These are phyloP conservation scores for Dendrophyllia cribrosa DNA, from an alignment of 64 coral and sea anemone genomes.

Conservation along the genomic window DNA sequence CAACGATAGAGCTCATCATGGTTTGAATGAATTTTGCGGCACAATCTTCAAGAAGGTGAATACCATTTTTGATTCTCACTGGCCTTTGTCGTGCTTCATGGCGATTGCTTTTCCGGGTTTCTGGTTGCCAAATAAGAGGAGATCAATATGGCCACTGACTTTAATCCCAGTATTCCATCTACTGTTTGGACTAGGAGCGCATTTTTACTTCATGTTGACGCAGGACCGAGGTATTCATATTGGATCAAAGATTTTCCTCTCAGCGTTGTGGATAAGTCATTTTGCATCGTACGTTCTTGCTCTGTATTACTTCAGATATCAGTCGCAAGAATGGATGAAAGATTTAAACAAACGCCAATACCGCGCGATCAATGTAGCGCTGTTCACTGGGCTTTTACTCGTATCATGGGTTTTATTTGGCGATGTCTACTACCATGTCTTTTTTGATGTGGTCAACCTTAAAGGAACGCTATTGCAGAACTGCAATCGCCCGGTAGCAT, in stretches of 20 bases:
- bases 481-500: slow-evolving; percentile 16
- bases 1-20: too few relatives aligned
- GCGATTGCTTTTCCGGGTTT: slow-evolving; percentile 55
- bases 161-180: slow-evolving; percentile 50
- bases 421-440: slow-evolving; percentile 63
- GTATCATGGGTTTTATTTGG: slow-evolving; percentile 70
- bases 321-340: slow-evolving; percentile 36
- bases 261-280: slow-evolving; percentile 50
- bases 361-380: slow-evolving; percentile 29
- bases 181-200: slow-evolving; percentile 57
- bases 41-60: not conserved
- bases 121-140: slow-evolving; percentile 63
- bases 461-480: slow-evolving; percentile 22
- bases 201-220: slow-evolving; percentile 60
- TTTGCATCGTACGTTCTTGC: slow-evolving; percentile 53
- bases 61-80: slow-evolving; percentile 44
- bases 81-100: slow-evolving; percentile 55
- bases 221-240: slow-evolving; percentile 30
- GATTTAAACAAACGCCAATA: slow-evolving; percentile 34
- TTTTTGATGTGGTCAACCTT: slow-evolving; percentile 73
- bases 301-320: slow-evolving; percentile 43
- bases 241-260: slow-evolving; percentile 69
- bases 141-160: slow-evolving; percentile 56
- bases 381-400: slow-evolving; percentile 48
- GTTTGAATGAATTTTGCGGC: not conserved